Conservation (phyloP, 2,888 invertebrate species). For the Megalurothrips usitatus region DNA sequence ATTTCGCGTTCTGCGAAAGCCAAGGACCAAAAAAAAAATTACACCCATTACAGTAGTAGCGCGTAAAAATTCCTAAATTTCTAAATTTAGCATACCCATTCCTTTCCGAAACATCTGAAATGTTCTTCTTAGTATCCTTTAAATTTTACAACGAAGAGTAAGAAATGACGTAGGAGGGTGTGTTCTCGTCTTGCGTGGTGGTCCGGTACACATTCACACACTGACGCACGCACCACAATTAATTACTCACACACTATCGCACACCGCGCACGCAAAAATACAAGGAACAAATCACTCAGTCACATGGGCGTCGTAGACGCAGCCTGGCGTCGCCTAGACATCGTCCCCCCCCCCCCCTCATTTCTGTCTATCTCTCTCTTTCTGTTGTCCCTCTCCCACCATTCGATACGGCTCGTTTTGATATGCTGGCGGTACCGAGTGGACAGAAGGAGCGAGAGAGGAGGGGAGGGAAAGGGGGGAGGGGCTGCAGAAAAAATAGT, state of each 20-base stretch:
- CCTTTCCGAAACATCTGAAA: neutral
- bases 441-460: neutral
- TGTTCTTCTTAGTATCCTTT: neutral
- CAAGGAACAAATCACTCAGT: neutral
- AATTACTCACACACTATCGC: neutral
- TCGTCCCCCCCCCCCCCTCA: no score
- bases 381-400: neutral
- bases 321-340: neutral
- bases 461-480: neutral
- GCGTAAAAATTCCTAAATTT: neutral
- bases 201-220: neutral
- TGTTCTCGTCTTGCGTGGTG: no score
- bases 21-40: no score
- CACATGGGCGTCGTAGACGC: neutral
- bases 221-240: neutral
- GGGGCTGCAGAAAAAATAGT: neutral
- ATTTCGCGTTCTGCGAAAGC: no score
- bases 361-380: no score
- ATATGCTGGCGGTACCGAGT: neutral
- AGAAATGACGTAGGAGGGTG: no score
- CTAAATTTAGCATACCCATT: neutral
- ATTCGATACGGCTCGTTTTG: conserved; percentile 5
- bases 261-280: neutral
- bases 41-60: neutral
- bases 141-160: no score